Conservation (phyloP, 1,140 invertebrate species). For the Hyposmocoma kahamanoa region DNA sequence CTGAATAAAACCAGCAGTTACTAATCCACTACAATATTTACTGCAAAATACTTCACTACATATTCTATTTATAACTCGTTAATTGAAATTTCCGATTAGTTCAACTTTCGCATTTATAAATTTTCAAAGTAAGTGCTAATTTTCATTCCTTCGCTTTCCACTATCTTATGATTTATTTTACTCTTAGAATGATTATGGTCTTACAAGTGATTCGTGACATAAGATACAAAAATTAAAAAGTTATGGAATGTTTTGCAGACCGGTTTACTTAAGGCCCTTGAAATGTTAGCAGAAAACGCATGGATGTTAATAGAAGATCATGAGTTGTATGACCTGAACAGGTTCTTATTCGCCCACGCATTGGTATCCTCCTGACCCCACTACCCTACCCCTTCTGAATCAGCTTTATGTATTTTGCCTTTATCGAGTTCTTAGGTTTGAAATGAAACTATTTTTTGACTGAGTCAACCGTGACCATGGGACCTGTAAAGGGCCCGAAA, state of each 20-base stretch:
- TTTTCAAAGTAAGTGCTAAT: too few species aligned
- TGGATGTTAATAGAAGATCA: conserved; percentile 63
- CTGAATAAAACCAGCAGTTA: conserved; percentile 24
- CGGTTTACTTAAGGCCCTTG: conserved; percentile 26
- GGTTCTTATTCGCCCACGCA: conserved; percentile 59
- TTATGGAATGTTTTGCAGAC: too few species aligned
- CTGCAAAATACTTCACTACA: conserved; percentile 26
- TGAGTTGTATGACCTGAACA: conserved; percentile 66
- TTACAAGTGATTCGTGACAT: too few species aligned
- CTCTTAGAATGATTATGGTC: too few species aligned
- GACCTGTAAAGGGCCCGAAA: too few species aligned
- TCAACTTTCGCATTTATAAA: too few species aligned
- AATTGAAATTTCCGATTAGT: conserved; percentile 19
- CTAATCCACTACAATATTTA: conserved; percentile 7
- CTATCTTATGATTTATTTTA: too few species aligned
- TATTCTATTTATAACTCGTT: conserved; percentile 19
- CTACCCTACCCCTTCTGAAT: conserved; percentile 45
- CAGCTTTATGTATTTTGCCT: conserved; percentile 33
- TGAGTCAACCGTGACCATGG: too few species aligned
- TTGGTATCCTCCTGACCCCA: conserved; percentile 50
- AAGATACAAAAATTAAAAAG: too few species aligned
- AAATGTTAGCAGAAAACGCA: conserved; percentile 48
- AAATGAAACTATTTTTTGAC: too few species aligned
- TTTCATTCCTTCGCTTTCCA: too few species aligned
- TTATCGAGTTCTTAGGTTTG: too few species aligned